These are phyloP conservation scores for Enhydra lutris DNA, from an alignment of 2,113 vertebrate species.

Conservation along the genomic window DNA sequence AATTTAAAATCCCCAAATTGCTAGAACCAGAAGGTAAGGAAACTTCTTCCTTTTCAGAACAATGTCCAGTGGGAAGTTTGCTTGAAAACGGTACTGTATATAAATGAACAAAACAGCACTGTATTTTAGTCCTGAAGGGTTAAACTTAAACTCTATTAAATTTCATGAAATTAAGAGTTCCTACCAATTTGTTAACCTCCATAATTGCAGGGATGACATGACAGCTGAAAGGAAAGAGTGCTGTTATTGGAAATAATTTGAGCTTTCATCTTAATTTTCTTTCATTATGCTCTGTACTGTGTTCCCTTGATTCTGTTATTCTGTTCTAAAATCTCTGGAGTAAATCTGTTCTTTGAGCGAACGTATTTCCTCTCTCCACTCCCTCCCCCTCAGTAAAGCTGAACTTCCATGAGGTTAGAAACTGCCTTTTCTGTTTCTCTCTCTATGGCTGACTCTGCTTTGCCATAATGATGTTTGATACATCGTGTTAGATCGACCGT, in stretches of 20 bases:
- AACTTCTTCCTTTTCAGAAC: not conserved
- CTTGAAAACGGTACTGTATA: not conserved
- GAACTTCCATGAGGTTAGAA: not conserved
- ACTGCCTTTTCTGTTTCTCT: not conserved
- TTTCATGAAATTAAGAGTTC: not conserved
- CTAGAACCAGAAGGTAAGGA: conserved; percentile 92
- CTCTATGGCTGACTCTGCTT: not conserved
- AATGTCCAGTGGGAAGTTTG: not conserved
- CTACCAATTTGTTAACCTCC: not conserved
- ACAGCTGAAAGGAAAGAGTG: not conserved
- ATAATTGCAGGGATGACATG: not conserved
- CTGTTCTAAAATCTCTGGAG: not conserved
- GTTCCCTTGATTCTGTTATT: not conserved
- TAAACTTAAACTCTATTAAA: not conserved
- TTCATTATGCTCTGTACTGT: not conserved
- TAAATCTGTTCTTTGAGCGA: not conserved
- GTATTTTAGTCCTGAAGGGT: not conserved
- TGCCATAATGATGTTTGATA: not conserved
- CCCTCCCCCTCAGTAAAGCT: not conserved
- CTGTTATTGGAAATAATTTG: not conserved
- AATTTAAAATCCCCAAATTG: conserved; percentile 91
- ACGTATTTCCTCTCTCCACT: not conserved
- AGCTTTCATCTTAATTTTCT: not conserved
- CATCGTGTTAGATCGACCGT: not conserved
- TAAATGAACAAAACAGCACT: not conserved